A percentile compares a stretch with the other conserved stretches of the same genome.
Evolutionary conservation across 2,888 invertebrate species (phyloP).

Genomic region (Chironomus riparius): DNA sequence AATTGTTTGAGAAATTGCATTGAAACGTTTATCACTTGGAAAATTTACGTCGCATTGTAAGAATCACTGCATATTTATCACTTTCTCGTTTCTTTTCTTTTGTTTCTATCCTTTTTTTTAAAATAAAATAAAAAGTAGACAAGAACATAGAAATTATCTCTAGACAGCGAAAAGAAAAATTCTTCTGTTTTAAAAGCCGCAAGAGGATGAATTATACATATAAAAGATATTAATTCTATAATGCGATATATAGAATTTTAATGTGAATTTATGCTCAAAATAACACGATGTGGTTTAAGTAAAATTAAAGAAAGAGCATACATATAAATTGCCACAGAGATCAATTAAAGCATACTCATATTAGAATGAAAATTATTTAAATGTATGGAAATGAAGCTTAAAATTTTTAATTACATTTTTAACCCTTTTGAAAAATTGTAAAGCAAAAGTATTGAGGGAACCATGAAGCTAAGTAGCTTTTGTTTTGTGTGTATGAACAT

Average conservation of each 20-base stretch:
- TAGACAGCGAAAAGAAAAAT: too few species aligned
- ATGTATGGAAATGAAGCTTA: background rate
- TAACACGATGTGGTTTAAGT: too few species aligned
- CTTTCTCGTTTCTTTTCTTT: background rate
- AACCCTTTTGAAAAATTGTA: background rate
- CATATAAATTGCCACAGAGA: background rate
- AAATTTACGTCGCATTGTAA: background rate
- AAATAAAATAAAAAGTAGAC: too few species aligned
- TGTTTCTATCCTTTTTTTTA: too few species aligned
- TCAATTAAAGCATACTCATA: background rate
- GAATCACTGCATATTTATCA: constrained; percentile 8
- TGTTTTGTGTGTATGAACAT: too few species aligned
- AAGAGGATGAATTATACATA: too few species aligned
- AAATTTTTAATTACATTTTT: background rate
- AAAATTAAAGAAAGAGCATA: background rate
- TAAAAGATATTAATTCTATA: too few species aligned
- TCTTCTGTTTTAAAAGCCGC: too few species aligned
- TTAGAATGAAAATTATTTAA: background rate
- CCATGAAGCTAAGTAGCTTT: too few species aligned
- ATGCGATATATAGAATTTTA: too few species aligned
- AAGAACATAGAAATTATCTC: too few species aligned
- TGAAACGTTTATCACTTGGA: constrained; percentile 21
- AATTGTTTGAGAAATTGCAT: constrained; percentile 21
- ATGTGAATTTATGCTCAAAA: too few species aligned
- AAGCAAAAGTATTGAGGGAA: background rate